These are phyloP conservation scores for Macaca nemestrina DNA, from an alignment of 2,113 vertebrate genomes.

Conservation along the genomic window DNA sequence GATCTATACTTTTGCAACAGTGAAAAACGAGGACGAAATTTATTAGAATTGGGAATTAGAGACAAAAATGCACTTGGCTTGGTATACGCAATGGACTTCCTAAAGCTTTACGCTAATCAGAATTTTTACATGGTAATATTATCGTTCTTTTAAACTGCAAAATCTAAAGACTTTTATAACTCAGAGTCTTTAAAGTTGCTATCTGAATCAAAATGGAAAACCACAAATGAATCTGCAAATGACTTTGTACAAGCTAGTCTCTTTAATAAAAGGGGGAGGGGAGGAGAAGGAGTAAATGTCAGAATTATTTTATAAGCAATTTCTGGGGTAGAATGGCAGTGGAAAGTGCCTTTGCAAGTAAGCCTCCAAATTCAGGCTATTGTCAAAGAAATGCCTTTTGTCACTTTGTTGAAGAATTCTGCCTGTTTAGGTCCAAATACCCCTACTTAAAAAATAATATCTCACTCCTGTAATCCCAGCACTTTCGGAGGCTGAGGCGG, in stretches of 20 bases:
- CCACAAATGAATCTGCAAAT: neutral
- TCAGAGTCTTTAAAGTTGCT: neutral
- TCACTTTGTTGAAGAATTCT: neutral
- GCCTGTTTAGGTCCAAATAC: neutral
- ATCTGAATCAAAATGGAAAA: neutral
- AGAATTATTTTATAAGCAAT: constrained; percentile 8
- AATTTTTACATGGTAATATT: neutral
- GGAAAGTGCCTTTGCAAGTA: neutral
- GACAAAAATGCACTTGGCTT: neutral
- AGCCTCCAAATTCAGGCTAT: neutral
- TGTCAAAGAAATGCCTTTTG: neutral
- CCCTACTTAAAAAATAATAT: neutral
- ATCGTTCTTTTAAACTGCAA: neutral
- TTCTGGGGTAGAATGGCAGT: neutral
- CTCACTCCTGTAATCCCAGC: too few relatives aligned
- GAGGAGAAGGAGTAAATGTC: neutral
- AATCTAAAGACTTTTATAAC: neutral
- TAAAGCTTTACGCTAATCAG: neutral
- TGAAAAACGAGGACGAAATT: neutral
- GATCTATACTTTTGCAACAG: neutral
- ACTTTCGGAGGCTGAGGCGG: too few relatives aligned
- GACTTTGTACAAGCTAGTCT: neutral
- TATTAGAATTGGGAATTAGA: neutral
- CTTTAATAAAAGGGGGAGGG: neutral
- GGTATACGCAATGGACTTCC: neutral